phyloP scores from a whole-genome alignment of 2,113 vertebrate species.

The Turdus rufiventris region DNA sequence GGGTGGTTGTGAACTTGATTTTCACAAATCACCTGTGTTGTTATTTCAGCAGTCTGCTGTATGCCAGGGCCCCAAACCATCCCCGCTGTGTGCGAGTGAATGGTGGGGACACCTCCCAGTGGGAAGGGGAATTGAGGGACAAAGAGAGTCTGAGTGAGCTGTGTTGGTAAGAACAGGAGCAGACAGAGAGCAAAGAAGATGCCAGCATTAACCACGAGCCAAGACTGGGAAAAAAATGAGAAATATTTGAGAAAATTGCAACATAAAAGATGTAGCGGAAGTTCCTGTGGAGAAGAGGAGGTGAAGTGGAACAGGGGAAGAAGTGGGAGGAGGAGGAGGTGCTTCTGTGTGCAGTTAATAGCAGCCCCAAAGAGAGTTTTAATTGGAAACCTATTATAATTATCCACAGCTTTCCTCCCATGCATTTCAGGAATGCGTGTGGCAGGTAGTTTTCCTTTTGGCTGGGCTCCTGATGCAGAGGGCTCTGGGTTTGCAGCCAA shows the following conservation, averaged over 20 bases:
- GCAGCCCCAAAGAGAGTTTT: not conserved
- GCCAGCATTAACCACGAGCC: not conserved
- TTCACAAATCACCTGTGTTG: not conserved
- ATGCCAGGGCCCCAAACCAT: not conserved
- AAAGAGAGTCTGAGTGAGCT: not conserved
- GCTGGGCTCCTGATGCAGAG: not conserved
- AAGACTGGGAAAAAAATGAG: not conserved
- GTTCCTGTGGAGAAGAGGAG: not conserved
- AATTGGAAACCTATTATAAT: slow-evolving; percentile 2
- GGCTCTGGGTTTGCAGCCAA: not conserved
- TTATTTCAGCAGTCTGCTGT: not conserved
- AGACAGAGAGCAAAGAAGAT: not conserved
- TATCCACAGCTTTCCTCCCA: not conserved
- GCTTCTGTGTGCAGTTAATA: not conserved
- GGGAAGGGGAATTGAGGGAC: not conserved
- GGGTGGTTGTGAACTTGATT: not conserved
- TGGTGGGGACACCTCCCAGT: not conserved
- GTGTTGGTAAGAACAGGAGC: not conserved
- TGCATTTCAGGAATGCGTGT: not conserved
- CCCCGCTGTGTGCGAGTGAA: not conserved
- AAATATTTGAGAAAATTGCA: not conserved
- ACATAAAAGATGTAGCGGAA: not conserved
- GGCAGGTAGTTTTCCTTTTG: not conserved
- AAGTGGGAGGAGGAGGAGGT: not conserved
- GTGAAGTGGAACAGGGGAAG: not conserved